Percentiles rank a stretch among this genome's conserved stretches.
These are phyloP conservation scores for Phenganax marumi DNA, from an alignment of 92 coral and sea anemone species.

Conservation along the genomic window DNA sequence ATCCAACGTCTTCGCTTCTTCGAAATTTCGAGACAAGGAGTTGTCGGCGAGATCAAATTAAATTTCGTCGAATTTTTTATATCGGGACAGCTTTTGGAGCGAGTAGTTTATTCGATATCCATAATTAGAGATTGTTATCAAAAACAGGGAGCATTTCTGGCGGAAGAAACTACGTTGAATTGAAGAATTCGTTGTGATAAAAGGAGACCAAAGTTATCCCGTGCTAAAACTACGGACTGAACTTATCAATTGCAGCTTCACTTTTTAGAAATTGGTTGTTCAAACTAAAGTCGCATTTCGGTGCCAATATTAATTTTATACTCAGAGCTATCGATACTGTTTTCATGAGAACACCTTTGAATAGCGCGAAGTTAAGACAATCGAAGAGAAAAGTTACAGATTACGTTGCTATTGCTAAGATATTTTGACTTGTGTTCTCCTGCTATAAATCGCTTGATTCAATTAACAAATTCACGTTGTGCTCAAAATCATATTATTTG, in stretches of 20 bases:
- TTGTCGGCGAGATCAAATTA: slow-evolving; percentile 3
- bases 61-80: slow-evolving; percentile 1
- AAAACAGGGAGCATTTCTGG: background rate
- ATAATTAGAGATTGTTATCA: background rate
- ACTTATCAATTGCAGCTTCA: too few species aligned
- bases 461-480: slow-evolving; percentile 3
- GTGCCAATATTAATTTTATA: background rate
- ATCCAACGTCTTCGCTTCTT: background rate
- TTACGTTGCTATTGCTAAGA: too few species aligned
- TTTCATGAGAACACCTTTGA: background rate
- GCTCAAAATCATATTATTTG: background rate
- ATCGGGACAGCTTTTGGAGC: background rate
- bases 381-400: too few species aligned
- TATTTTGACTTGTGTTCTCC: too few species aligned
- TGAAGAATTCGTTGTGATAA: slow-evolving; percentile 15
- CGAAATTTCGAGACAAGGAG: background rate
- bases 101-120: background rate
- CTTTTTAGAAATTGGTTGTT: too few species aligned
- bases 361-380: background rate
- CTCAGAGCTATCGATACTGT: background rate
- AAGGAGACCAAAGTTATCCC: background rate
- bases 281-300: background rate
- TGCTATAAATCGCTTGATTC: background rate
- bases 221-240: background rate
- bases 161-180: background rate